These are phyloP conservation scores for Scaptomyza reducta DNA, from an alignment of 2,888 invertebrate species.

Conservation along the genomic window DNA sequence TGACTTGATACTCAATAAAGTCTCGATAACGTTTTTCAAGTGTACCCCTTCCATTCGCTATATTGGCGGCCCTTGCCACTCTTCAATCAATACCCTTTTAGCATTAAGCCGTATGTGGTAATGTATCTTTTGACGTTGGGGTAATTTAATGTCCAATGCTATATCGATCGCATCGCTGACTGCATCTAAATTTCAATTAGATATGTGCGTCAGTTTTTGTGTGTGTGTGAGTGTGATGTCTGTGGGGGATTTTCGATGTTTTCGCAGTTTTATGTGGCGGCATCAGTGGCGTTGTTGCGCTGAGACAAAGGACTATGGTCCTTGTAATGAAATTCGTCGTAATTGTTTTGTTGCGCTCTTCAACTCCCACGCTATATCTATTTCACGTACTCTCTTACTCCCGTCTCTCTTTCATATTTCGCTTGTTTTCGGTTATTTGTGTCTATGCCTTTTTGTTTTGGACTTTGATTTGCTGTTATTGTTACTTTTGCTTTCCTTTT, in stretches of 20 bases:
- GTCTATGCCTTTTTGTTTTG: conserved; percentile 20
- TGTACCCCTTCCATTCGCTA: background rate
- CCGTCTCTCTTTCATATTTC: background rate
- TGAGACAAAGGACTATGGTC: conserved; percentile 37
- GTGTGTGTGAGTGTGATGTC: conserved; percentile 2
- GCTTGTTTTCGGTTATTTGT: conserved; percentile 21
- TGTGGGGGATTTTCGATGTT: conserved; percentile 12
- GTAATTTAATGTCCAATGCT: conserved; percentile 53
- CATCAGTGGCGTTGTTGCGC: background rate
- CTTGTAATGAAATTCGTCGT: conserved; percentile 63
- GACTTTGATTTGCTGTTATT: conserved; percentile 46
- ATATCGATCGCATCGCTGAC: conserved; percentile 53
- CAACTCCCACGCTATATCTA: background rate
- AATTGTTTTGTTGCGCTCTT: conserved; percentile 56
- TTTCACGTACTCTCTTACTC: background rate
- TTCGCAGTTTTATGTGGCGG: conserved; percentile 28
- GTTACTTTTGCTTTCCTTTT: conserved; percentile 29
- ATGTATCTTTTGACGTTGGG: conserved; percentile 19
- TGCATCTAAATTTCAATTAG: conserved; percentile 74
- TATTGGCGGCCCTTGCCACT: no score
- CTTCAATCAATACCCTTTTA: background rate
- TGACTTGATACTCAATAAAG: background rate
- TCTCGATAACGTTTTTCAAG: background rate
- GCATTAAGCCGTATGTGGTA: background rate
- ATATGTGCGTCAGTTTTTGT: conserved; percentile 3